A percentile compares a stretch with the other conserved stretches of the same genome.
These are phyloP conservation scores for Babyrousa celebensis DNA, from an alignment of 2,797 vertebrate genomes.

Conservation along the genomic window DNA sequence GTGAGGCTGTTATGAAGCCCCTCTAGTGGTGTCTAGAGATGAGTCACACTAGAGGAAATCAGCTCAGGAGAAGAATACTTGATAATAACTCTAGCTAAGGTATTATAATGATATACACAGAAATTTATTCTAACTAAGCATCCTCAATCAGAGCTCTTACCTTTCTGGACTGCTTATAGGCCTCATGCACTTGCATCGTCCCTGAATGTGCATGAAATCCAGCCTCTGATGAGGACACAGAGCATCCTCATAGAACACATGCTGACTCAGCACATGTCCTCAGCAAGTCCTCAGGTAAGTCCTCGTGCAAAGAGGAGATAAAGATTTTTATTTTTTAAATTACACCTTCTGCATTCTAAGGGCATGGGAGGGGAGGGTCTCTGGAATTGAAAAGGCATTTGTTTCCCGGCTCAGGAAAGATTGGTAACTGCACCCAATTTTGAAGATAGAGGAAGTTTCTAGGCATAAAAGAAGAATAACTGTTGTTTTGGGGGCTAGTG, in stretches of 20 bases:
- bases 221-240: not conserved
- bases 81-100: not conserved
- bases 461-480: not conserved
- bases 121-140: not conserved
- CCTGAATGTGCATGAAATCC: not conserved
- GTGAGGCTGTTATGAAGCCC: not conserved
- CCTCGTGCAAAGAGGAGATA: not conserved
- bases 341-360: not conserved
- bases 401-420: not conserved
- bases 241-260: not conserved
- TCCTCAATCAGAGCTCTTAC: not conserved
- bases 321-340: not conserved
- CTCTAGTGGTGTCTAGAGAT: not conserved
- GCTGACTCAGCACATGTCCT: not conserved
- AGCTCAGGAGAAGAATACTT: not conserved
- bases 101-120: not conserved
- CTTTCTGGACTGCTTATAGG: not conserved
- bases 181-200: not conserved
- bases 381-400: not conserved
- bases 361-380: not conserved
- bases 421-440: not conserved
- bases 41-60: not conserved
- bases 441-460: slow-evolving; percentile 29
- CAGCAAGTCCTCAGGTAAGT: not conserved
- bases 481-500: not conserved